Percentiles rank a stretch among this genome's conserved stretches.
phyloP scores from a whole-genome alignment of 2,797 vertebrate genomes.

The Acrocephalus scirpaceus region DNA sequence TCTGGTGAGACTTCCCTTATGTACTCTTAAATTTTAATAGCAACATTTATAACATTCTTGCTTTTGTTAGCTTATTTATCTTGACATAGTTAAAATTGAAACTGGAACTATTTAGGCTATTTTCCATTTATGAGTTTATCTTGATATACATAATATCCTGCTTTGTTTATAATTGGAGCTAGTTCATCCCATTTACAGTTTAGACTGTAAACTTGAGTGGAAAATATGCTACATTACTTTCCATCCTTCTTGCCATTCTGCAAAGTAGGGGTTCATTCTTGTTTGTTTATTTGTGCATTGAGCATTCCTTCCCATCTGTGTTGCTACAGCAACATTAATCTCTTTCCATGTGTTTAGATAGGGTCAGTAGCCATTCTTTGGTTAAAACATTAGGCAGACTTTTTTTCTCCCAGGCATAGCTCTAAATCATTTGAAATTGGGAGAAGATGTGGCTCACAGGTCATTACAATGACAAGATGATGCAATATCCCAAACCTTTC shows the following conservation, averaged over 20 bases:
- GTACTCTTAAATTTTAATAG: neutral
- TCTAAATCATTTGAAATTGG: neutral
- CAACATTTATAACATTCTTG: neutral
- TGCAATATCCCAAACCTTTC: neutral
- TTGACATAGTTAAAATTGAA: neutral
- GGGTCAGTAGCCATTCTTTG: neutral
- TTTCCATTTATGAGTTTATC: neutral
- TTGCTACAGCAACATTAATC: neutral
- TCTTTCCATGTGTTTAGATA: neutral
- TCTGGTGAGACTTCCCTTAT: neutral
- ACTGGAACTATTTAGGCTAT: neutral
- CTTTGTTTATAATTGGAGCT: neutral
- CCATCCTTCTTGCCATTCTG: neutral
- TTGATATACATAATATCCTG: neutral
- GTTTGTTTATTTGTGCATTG: neutral
- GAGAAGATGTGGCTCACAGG: neutral
- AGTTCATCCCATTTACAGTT: neutral
- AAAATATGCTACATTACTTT: neutral
- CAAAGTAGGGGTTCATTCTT: neutral
- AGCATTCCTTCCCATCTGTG: neutral
- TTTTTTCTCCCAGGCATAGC: neutral
- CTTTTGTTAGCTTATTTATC: neutral
- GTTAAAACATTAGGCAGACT: neutral
- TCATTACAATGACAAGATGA: neutral
- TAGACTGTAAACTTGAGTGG: neutral